Evolutionary conservation across 2,113 vertebrate species (phyloP), one percentile per base, ranked within the genome.

Genomic region (Tretioscincus oriximinensis): DNA sequence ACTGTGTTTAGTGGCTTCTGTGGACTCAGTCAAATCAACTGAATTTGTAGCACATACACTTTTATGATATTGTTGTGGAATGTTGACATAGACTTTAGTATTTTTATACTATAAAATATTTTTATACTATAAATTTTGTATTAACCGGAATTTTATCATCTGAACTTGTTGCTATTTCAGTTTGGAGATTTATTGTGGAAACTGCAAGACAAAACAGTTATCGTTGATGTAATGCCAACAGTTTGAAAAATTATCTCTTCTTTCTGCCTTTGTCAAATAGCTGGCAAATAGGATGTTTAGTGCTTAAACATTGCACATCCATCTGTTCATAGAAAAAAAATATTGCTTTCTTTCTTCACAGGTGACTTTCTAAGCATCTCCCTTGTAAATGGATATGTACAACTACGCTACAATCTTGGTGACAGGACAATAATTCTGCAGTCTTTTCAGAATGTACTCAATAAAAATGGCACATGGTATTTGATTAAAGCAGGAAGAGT

Each of bases 291-390:
- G 28, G 66, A 21, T 68, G 9, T n/a, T 18, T 29, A 21, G 14
- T 41, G 29, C 7, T 74, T 66, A 22, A 47, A 16, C 31, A 74
- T 54, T 66, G 14, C 31, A 31, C 9, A 26, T 58, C n/a, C 20
- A 22, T 12, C 26, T 29, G 64, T 26, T 81, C 64, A 10, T 41
- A n/a, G 63, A 65, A 78, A 51, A 51, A 51, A 77, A 45, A 2
- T 65, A 31, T 3, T 49, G 2, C 76, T 83, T 7, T 24, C 24
- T 84, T 61, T 81, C 8, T 81, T 79, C 65, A 88, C 87, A 98
- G 97, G 96, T 83, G 97, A 98, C 85, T 98, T 98, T 86, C 80
- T 99, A 76, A 96, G 96, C 68, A 76, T 98, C 63, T 97, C 96
- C 26, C 85, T 97, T 90, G 90, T 86, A 26, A 95, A 93, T 0